Evolutionary conservation across 2,888 invertebrate genomes (phyloP), one percentile per base, ranked within the genome.

Genomic region (Ellobium chinense): DNA sequence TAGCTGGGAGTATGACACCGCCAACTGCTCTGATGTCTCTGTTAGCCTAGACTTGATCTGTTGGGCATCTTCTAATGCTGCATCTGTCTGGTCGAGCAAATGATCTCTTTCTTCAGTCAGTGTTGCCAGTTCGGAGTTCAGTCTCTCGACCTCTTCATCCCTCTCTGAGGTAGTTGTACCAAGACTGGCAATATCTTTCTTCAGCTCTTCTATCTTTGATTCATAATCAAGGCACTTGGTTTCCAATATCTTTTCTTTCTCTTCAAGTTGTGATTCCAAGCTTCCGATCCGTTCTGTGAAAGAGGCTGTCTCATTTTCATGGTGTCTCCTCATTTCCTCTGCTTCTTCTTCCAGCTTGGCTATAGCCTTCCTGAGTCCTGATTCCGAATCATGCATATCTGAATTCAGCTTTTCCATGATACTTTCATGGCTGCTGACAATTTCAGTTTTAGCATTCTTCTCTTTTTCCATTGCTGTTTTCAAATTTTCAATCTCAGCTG

Each of bases 1-100:
- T 37, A 73, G 66, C 29, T 65, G 36, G 21, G 68, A 39, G 27
- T 83, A 77, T 18, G 82, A 77, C 9, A 65, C 27, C 37, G 84
- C 80, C 21, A 86, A 68, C 56, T 87, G 82, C 0, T 80, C 77
- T 14, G 84, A 83, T 14, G 80, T 84, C 27, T 84, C 76, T 3
- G 81, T 82, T 58, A 87, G 60, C 58, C 86, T 86, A 68, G 82
- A 77, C 77, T 85, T 82, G 24, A 82, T 84, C 31, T 74, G 69
- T 54, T 81, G 73, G 18, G 85, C 70, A 46, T 86, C 85, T 75
- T 66, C 78, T 27, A 82, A 65, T 27, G 85, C 82, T 24, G 85
- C 85, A 69, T 87, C 85, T 29, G 86, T 58, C 65, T 86, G 78
- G 69, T 72, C 39, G 54, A 78, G 78, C 21, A 87, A 68, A 27